Evolutionary conservation across 2,888 invertebrate genomes (phyloP).

Genomic region (Meghimatium bilineatum): DNA sequence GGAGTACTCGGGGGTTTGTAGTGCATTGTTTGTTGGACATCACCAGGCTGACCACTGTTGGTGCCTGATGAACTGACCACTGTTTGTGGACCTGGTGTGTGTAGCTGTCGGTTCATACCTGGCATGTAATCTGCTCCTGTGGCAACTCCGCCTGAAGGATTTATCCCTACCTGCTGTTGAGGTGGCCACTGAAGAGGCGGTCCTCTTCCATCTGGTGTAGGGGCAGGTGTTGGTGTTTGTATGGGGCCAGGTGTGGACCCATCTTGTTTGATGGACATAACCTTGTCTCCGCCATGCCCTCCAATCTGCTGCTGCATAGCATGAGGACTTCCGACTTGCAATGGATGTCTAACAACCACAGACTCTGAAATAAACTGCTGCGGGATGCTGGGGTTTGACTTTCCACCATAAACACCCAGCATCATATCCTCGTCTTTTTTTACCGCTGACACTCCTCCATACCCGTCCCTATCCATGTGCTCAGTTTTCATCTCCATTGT

Average conservation of each 20-base stretch:
- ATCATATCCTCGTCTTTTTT: conserved; percentile 47
- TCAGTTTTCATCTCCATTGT: conserved; percentile 46
- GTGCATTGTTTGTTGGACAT: conserved; percentile 52
- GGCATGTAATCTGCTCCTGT: conserved; percentile 46
- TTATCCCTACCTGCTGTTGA: conserved; percentile 34
- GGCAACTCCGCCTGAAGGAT: conserved; percentile 36
- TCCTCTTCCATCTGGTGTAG: conserved; percentile 43
- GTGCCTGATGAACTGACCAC: conserved; percentile 17
- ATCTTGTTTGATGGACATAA: conserved; percentile 35
- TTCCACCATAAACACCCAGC: conserved; percentile 36
- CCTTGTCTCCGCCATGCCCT: conserved; percentile 17
- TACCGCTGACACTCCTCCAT: conserved; percentile 42
- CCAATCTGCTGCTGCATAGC: conserved; percentile 10
- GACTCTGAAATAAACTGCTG: conserved; percentile 50
- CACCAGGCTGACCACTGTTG: conserved; percentile 38
- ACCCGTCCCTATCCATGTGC: conserved; percentile 45
- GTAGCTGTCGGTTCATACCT: conserved; percentile 39
- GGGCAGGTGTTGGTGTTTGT: conserved; percentile 43
- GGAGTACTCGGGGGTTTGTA: conserved; percentile 52
- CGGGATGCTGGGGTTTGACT: conserved; percentile 41
- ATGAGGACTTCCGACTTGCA: conserved; percentile 46
- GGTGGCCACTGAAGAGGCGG: conserved; percentile 45
- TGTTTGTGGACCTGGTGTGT: conserved; percentile 38
- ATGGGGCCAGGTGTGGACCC: conserved; percentile 36
- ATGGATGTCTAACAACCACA: conserved; percentile 50